Percentiles rank a stretch among this genome's conserved stretches.
Conservation (phyloP, 2,113 vertebrate species). For the Acrocephalus kingi region DNA sequence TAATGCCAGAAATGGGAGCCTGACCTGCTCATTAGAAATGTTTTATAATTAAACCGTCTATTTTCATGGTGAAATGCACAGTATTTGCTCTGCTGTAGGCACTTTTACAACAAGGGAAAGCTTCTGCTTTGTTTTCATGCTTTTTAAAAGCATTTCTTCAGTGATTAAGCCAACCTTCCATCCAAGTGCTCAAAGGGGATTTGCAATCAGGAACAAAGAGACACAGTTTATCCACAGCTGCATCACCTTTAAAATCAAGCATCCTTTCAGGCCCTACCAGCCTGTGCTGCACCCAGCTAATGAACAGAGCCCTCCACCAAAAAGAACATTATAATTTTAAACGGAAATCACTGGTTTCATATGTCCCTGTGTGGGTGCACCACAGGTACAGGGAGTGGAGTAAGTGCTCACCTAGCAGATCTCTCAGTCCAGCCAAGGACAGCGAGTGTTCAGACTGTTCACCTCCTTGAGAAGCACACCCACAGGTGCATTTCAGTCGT, state of each 20-base stretch:
- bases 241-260: neutral
- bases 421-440: neutral
- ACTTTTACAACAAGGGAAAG: neutral
- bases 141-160: neutral
- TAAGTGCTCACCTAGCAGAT: neutral
- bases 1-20: neutral
- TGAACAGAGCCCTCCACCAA: neutral
- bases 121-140: neutral
- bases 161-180: neutral
- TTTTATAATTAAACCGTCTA: neutral
- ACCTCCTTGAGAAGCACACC: neutral
- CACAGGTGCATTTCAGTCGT: neutral
- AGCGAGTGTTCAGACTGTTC: rapidly evolving
- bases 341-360: neutral
- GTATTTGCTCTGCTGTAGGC: neutral
- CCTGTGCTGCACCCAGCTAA: neutral
- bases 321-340: neutral
- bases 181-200: neutral
- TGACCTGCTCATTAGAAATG: neutral
- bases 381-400: neutral
- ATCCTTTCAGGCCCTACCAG: neutral
- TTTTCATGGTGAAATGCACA: neutral
- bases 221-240: neutral
- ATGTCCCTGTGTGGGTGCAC: neutral
- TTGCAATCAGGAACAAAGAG: neutral